A percentile compares a stretch with the other conserved stretches of the same genome.
Evolutionary conservation across 2,888 invertebrate species (phyloP).

Genomic region (Isotomurus palustris): DNA sequence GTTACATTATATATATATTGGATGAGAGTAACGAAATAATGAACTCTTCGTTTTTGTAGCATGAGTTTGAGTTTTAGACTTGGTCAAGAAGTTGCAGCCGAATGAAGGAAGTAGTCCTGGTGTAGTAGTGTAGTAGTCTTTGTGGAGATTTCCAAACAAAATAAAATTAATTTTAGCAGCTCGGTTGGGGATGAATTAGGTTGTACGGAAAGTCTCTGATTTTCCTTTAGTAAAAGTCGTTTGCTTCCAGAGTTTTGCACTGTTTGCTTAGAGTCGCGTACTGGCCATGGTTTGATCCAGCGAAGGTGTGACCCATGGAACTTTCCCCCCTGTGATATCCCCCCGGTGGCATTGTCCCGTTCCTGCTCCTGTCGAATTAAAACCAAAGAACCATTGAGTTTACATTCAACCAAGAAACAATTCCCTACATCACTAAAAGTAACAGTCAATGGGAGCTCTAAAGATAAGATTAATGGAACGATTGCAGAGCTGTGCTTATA

Average conservation of each 20-base stretch:
- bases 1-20: too few relatives aligned
- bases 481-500: too few relatives aligned
- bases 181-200: too few relatives aligned
- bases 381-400: too few relatives aligned
- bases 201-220: too few relatives aligned
- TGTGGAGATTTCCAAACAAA: too few relatives aligned
- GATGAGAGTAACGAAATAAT: too few relatives aligned
- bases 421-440: too few relatives aligned
- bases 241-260: slow-evolving; percentile 90
- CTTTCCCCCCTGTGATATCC: slow-evolving; percentile 47
- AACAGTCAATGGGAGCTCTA: slow-evolving; percentile 3
- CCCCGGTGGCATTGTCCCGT: slow-evolving; percentile 53
- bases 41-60: slow-evolving; percentile 7
- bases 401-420: too few relatives aligned
- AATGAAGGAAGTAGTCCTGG: too few relatives aligned
- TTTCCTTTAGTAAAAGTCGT: slow-evolving; percentile 86
- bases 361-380: slow-evolving; percentile 50
- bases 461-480: neutral
- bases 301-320: slow-evolving; percentile 60
- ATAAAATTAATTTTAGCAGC: too few relatives aligned
- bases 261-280: slow-evolving; percentile 94
- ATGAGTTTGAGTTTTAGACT: slow-evolving; percentile 4
- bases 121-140: too few relatives aligned
- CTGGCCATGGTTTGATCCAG: slow-evolving; percentile 72
- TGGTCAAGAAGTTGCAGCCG: slow-evolving; percentile 5